A percentile compares a stretch with the other conserved stretches of the same genome.
phyloP scores from a whole-genome alignment of 2,888 invertebrate species.

The Autographa gamma region DNA sequence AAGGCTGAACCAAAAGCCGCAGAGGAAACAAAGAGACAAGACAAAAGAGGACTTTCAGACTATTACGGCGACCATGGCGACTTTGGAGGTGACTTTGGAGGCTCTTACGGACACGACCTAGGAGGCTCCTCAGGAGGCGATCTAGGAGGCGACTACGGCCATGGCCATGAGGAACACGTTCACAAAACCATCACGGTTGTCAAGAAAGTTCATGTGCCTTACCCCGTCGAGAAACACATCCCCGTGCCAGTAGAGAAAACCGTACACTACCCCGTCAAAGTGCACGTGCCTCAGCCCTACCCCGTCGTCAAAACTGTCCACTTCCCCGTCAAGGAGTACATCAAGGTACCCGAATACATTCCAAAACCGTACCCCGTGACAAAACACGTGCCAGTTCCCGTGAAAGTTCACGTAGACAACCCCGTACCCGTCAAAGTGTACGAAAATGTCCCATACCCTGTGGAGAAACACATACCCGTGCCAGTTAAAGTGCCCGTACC shows the following conservation, averaged over 20 bases:
- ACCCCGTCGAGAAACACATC: conserved; percentile 92
- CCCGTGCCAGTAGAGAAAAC: conserved; percentile 91
- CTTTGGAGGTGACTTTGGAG: conserved; percentile 69
- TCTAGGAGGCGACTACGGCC: conserved; percentile 50
- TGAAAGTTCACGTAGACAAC: conserved; percentile 91
- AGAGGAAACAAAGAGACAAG: conserved; percentile 87
- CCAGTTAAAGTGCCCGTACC: conserved; percentile 93
- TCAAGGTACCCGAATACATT: conserved; percentile 91
- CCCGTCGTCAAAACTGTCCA: conserved; percentile 92
- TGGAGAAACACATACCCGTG: conserved; percentile 91
- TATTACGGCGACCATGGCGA: conserved; percentile 82
- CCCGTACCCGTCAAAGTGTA: conserved; percentile 90
- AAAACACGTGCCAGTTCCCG: conserved; percentile 91
- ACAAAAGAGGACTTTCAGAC: conserved; percentile 88
- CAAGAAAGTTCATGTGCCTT: conserved; percentile 92
- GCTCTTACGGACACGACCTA: conserved; percentile 60
- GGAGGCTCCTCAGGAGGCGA: conserved; percentile 60
- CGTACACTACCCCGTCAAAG: conserved; percentile 90
- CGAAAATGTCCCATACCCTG: conserved; percentile 91
- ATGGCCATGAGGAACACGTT: conserved; percentile 84
- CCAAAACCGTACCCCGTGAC: conserved; percentile 91
- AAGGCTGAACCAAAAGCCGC: conserved; percentile 84
- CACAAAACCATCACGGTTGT: conserved; percentile 90
- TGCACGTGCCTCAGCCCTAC: conserved; percentile 92
- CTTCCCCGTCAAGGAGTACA: conserved; percentile 90